Evolutionary conservation across 2,113 vertebrate species (phyloP), one percentile per base, ranked within the genome.

Genomic region (Corythoichthys intestinalis): DNA sequence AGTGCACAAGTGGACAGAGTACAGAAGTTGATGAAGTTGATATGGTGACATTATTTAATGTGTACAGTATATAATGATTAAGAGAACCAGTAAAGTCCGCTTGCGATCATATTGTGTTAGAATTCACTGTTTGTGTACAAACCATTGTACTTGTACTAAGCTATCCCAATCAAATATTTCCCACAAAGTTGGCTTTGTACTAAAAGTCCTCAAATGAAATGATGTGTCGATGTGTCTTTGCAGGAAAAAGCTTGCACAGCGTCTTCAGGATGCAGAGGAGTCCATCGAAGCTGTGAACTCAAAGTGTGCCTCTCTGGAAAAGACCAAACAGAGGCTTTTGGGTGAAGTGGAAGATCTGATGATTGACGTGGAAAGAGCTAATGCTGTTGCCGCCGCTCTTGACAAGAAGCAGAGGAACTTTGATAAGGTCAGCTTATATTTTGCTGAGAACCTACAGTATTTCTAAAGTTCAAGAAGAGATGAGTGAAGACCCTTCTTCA

Each of bases 391-490:
- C 74, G 87, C 90, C 9, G 78, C 34, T 58, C 89, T 91, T 1
- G 90, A 90, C 70, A 91, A 91, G 77, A 91, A 91, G 66, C 90
- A 91, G 65, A 90, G 90, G 58, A 91, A 91, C 86, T 91, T 91
- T 82, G 90, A 91, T 65, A 91, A 91, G 83, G 90, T 90, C 12
- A 4, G 9, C 38, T 44, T 20, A 53, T 60, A 46, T 47, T 34
- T 65, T 52, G 13, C 14, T 13, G 0, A 6, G 17, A 14, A 20
- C 17, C 3, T 12, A 66, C 15, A 12, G 35, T 15, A 38, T 4
- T 35, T 63, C 2, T 12, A 20, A 2, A 41, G 12, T 47, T 52
- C n/a, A 4, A 46, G 10, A 39, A 20, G 3, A 11, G 34, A 4
- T 12, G 34, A 66, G 37, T 47, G 34, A 50, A 37, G 46, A 37